Evolutionary conservation across 2,888 invertebrate species (phyloP).

Genomic region (Caenorhabditis auriculariae): DNA sequence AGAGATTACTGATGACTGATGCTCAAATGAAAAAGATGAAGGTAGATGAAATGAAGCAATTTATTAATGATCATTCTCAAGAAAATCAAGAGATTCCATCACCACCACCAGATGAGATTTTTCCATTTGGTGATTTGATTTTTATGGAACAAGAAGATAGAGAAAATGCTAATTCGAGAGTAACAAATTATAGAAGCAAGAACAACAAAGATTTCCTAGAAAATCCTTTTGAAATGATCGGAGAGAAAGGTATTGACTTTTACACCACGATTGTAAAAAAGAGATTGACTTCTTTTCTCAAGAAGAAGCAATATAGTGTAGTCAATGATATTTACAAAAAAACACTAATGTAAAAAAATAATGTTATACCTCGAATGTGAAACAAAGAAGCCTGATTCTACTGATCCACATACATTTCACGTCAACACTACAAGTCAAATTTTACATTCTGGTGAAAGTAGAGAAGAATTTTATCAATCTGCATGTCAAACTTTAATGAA

Average conservation of each 20-base stretch:
- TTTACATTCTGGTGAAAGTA: constrained; percentile 14
- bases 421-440: constrained; percentile 4
- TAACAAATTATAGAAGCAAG: constrained; percentile 15
- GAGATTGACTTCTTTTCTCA: constrained; percentile 11
- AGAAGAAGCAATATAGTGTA: constrained; percentile 20
- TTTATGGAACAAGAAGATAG: constrained; percentile 24
- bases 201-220: constrained; percentile 4
- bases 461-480: constrained; percentile 13
- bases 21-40: too few species aligned
- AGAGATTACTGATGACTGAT: too few species aligned
- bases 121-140: constrained; percentile 18
- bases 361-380: constrained; percentile 7
- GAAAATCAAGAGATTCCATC: background rate
- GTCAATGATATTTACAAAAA: constrained; percentile 18
- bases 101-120: constrained; percentile 7
- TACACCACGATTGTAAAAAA: constrained; percentile 5
- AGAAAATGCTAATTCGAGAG: constrained; percentile 6
- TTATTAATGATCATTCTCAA: constrained; percentile 3
- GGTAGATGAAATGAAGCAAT: constrained; percentile 3
- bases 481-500: constrained; percentile 12
- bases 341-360: constrained; percentile 22
- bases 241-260: constrained; percentile 4
- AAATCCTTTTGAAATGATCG: constrained; percentile 4
- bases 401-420: constrained; percentile 2
- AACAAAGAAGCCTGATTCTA: constrained; percentile 15